Evolutionary conservation across 2,113 vertebrate species (phyloP).

Genomic region (Tragelaphus scriptus): DNA sequence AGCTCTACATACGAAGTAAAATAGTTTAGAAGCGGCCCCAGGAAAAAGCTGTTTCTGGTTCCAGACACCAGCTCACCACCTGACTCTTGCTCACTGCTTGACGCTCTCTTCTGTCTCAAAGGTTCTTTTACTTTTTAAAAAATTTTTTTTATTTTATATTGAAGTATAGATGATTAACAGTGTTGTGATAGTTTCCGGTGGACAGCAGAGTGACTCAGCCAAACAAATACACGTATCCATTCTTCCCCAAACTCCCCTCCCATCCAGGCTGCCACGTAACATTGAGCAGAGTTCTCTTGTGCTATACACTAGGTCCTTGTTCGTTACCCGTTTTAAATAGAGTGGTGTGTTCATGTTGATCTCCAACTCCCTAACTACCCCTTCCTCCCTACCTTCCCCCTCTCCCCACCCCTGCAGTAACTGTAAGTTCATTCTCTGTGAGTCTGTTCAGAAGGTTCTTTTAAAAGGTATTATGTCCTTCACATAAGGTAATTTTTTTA

Average conservation of each 20-base stretch:
- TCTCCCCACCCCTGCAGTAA: fast-evolving
- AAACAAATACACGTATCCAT: not conserved
- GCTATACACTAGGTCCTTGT: not conserved
- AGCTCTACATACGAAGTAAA: not conserved
- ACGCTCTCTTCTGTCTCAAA: not conserved
- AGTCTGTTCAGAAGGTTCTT: not conserved
- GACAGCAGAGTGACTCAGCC: not conserved
- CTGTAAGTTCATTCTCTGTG: not conserved
- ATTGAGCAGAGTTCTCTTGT: not conserved
- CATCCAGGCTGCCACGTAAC: not conserved
- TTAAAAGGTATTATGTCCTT: not conserved
- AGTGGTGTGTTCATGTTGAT: not conserved
- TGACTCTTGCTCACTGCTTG: not conserved
- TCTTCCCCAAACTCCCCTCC: not conserved
- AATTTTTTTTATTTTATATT: not conserved
- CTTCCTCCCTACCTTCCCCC: not conserved
- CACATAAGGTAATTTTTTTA: not conserved
- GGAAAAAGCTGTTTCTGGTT: not conserved
- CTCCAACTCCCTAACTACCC: not conserved
- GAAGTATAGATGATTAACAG: not conserved
- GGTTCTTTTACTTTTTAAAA: not conserved
- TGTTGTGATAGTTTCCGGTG: not conserved
- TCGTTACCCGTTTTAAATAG: not conserved
- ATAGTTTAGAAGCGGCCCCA: not conserved
- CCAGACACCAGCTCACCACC: not conserved